phyloP scores from a whole-genome alignment of 2,888 invertebrate species.

The Heliconius erato region DNA sequence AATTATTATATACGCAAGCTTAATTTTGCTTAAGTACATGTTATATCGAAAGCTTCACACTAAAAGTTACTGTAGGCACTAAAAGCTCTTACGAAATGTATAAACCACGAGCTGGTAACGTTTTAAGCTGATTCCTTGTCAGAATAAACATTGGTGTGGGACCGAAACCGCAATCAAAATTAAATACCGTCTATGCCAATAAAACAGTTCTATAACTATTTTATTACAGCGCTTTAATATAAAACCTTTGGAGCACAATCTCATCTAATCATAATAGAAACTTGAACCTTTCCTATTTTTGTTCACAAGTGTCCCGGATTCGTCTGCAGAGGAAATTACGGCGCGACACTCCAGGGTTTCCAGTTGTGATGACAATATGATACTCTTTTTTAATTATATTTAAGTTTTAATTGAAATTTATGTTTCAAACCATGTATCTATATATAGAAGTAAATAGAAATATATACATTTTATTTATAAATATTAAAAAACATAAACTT shows the following conservation, averaged over 20 bases:
- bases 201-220: constrained; percentile 30
- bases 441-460: not conserved
- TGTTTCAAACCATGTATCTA: not conserved
- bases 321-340: constrained; percentile 60
- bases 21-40: not conserved
- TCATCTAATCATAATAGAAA: constrained; percentile 35
- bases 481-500: not conserved
- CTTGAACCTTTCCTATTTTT: constrained; percentile 43
- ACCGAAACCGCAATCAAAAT: constrained; percentile 20
- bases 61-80: constrained; percentile 6
- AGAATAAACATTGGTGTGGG: constrained; percentile 9
- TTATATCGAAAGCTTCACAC: not conserved
- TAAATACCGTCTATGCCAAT: constrained; percentile 17
- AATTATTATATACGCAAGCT: not conserved
- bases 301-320: constrained; percentile 47
- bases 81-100: constrained; percentile 19
- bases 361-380: not conserved
- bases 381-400: not conserved
- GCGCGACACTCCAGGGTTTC: constrained; percentile 45
- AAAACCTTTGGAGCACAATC: constrained; percentile 15
- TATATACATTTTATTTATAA: not conserved
- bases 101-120: constrained; percentile 7
- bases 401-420: not conserved
- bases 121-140: constrained; percentile 4
- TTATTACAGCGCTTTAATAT: constrained; percentile 17